These are phyloP conservation scores for Bombyx huttoni DNA, from an alignment of 2,888 invertebrate genomes.

Conservation along the genomic window DNA sequence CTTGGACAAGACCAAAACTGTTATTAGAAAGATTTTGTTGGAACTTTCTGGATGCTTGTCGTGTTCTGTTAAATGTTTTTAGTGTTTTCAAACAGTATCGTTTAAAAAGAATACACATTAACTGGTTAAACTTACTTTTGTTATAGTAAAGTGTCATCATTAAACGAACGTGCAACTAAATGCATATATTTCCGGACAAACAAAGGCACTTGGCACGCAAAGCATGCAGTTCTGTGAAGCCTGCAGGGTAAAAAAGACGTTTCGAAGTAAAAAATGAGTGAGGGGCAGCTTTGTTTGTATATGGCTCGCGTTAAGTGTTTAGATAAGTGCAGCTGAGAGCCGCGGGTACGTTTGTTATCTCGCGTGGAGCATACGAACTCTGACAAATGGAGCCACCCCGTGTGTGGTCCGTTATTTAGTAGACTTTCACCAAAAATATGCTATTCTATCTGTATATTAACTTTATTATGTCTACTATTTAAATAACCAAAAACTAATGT, in stretches of 20 bases:
- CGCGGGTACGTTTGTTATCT: constrained; percentile 64
- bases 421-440: constrained; percentile 50
- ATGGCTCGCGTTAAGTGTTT: constrained; percentile 66
- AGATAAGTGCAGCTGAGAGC: constrained; percentile 67
- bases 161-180: constrained; percentile 52
- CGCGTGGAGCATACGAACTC: constrained; percentile 44
- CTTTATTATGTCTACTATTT: not conserved
- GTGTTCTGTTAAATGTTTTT: not conserved
- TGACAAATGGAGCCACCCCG: constrained; percentile 62
- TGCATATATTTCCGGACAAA: constrained; percentile 59
- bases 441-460: constrained; percentile 13
- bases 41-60: constrained; percentile 48
- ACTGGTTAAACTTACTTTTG: not conserved
- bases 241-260: constrained; percentile 61
- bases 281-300: constrained; percentile 65
- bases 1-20: constrained; percentile 72
- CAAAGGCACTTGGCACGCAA: constrained; percentile 59
- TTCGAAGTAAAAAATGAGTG: constrained; percentile 65
- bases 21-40: constrained; percentile 63
- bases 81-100: not conserved
- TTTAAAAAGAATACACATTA: not conserved
- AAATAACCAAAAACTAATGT: no score
- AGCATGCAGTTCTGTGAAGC: constrained; percentile 48
- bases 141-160: constrained; percentile 18
- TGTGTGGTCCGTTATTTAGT: constrained; percentile 64